A percentile compares a stretch with the other conserved stretches of the same genome.
Conservation (phyloP, 2,113 vertebrate genomes). For the Mirounga angustirostris region DNA sequence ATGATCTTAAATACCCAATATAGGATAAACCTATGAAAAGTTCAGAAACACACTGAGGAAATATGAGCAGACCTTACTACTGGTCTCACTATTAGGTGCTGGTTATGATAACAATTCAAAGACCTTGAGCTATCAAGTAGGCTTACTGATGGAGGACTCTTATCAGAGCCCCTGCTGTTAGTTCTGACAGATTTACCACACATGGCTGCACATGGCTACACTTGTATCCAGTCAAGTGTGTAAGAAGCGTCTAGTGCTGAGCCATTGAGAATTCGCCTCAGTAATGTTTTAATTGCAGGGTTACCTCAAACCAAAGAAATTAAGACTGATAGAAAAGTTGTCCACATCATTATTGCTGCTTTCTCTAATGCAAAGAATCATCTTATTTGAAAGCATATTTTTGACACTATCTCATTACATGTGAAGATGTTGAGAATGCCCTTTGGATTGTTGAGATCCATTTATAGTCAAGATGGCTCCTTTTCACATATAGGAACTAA, state of each 20-base stretch:
- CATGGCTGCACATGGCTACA: constrained; percentile 84
- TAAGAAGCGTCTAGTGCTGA: constrained; percentile 78
- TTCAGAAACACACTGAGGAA: constrained; percentile 2
- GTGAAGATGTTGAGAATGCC: background rate
- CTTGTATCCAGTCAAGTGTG: constrained; percentile 73
- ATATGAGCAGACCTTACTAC: constrained; percentile 79
- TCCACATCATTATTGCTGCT: background rate
- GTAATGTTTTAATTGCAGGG: constrained; percentile 87
- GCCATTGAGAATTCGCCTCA: constrained; percentile 71
- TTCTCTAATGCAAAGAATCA: background rate
- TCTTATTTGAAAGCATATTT: background rate
- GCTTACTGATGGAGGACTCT: constrained; percentile 85
- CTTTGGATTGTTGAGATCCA: background rate
- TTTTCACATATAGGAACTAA: background rate
- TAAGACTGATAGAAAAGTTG: constrained; percentile 47
- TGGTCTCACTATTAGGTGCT: constrained; percentile 79
- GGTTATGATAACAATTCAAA: constrained; percentile 82
- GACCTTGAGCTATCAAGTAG: constrained; percentile 85
- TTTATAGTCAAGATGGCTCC: background rate
- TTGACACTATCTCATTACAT: background rate
- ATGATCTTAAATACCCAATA: constrained; percentile 56
- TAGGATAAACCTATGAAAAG: constrained; percentile 73
- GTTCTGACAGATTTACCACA: constrained; percentile 88
- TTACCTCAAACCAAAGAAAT: constrained; percentile 74
- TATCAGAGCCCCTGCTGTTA: constrained; percentile 86